Evolutionary conservation across 2,888 invertebrate species (phyloP).

Genomic region (Eupithecia inturbata): DNA sequence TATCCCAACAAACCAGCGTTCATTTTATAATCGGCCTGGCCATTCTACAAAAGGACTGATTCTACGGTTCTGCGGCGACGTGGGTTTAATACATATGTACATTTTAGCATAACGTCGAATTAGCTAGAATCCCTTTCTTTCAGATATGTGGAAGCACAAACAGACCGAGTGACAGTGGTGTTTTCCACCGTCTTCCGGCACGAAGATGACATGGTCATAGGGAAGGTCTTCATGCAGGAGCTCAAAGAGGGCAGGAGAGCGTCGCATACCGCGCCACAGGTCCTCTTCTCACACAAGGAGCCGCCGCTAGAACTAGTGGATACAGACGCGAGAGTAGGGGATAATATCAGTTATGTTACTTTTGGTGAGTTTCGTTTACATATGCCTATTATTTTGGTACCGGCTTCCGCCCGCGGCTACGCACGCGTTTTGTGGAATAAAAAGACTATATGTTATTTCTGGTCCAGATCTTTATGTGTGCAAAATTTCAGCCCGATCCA

Average conservation of each 20-base stretch:
- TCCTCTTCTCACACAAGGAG: slow-evolving; percentile 96
- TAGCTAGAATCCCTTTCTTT: slow-evolving; percentile 39
- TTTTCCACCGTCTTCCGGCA: slow-evolving; percentile 99
- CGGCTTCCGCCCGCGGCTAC: too few relatives aligned
- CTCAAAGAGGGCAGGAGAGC: slow-evolving; percentile 98
- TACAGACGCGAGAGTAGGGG: slow-evolving; percentile 96
- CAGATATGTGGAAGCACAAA: slow-evolving; percentile 99
- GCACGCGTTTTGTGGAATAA: too few relatives aligned
- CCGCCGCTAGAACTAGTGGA: slow-evolving; percentile 97
- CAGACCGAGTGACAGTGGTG: slow-evolving; percentile 99
- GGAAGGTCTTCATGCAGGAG: slow-evolving; percentile 99
- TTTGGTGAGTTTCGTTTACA: slow-evolving; percentile 88
- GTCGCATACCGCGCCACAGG: slow-evolving; percentile 96
- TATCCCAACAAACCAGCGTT: neutral
- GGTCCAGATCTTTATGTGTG: too few relatives aligned
- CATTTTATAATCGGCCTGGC: neutral
- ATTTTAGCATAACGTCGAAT: neutral
- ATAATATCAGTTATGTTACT: slow-evolving; percentile 99
- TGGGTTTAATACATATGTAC: too few relatives aligned
- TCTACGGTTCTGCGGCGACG: neutral
- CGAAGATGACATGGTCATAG: slow-evolving; percentile 98
- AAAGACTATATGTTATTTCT: too few relatives aligned
- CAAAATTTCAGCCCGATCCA: too few relatives aligned
- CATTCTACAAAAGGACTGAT: neutral
- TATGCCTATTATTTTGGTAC: neutral